phyloP scores from a whole-genome alignment of 2,888 invertebrate genomes.

The Lycocerus yunnanus region DNA sequence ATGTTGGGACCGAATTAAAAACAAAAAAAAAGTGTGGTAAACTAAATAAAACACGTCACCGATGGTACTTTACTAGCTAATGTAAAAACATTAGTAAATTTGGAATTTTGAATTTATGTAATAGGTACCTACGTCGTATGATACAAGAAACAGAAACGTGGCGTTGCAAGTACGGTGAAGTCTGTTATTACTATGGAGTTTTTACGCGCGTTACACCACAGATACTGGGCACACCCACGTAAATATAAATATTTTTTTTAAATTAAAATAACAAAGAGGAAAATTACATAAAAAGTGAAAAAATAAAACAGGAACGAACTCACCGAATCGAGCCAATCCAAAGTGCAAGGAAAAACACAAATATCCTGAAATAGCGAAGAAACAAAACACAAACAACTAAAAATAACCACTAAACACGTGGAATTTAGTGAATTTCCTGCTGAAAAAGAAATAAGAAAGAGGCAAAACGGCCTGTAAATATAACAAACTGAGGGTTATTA shows the following conservation, averaged over 20 bases:
- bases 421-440: neutral
- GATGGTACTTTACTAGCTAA: slow-evolving; percentile 18
- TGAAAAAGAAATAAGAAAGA: slow-evolving; percentile 8
- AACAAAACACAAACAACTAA: slow-evolving; percentile 12
- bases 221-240: slow-evolving; percentile 27
- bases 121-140: slow-evolving; percentile 17
- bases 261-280: slow-evolving; percentile 17
- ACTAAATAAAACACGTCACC: neutral
- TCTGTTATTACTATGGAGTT: slow-evolving; percentile 1
- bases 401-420: slow-evolving; percentile 19
- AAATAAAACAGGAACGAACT: slow-evolving; percentile 30
- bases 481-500: slow-evolving; percentile 57
- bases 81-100: slow-evolving; percentile 13
- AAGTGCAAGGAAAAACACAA: neutral
- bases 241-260: slow-evolving; percentile 24
- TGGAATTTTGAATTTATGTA: slow-evolving; percentile 12
- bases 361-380: neutral
- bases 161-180: slow-evolving; percentile 19
- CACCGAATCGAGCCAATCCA: slow-evolving; percentile 13
- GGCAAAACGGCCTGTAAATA: slow-evolving; percentile 3
- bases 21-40: neutral
- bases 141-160: slow-evolving; percentile 28
- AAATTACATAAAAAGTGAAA: neutral
- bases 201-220: slow-evolving; percentile 13
- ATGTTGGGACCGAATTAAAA: neutral